Evolutionary conservation across 2,113 vertebrate species (phyloP), one percentile per base, ranked within the genome.

Genomic region (Ptilorrhoa leucosticta): DNA sequence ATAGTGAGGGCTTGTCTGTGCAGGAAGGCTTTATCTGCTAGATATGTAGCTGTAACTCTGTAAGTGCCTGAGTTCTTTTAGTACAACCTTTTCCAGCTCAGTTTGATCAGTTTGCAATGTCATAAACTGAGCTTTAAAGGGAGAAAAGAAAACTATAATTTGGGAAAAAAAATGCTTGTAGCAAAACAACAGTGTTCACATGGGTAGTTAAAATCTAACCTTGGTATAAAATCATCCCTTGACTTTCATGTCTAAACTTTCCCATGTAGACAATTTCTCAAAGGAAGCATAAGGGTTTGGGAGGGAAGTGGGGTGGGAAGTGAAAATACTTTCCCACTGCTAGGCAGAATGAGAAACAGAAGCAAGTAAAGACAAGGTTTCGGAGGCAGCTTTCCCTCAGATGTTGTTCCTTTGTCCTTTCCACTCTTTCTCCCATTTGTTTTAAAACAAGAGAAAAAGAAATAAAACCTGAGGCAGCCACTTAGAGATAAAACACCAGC

Each of bases 221-320:
- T 35, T 45, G 51, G 54, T 90, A 37, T 54, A 83, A 79, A 88
- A 33, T 79, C 65, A 35, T 68, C 44, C 35, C 37, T 76, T 65
- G 42, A 35, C 73, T 96, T 93, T 95, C 78, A 69, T 53, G 63
- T 83, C 87, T 85, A 53, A 76, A 42, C 70, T 91, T 96, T 91
- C 87, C 70, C 87, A 91, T 2, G 0, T 19, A 90, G 61, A 66
- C 27, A 50, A 9, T 42, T 85, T 89, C 66, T 88, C 71, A 83
- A 50, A 91, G 72, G 53, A 92, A 92, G 60, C 26, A 28, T 10
- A 24, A 70, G 47, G 24, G 19, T 44, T 56, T 83, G 72, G 39
- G 71, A 83, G 76, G 71, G 63, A 95, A 91, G 81, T n/a, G 40
- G 45, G 35, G 53, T 85, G 58, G 79, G 54, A 93, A 95, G 61